These are phyloP conservation scores for Carcina quercana DNA, from an alignment of 2,888 invertebrate genomes.

Conservation along the genomic window DNA sequence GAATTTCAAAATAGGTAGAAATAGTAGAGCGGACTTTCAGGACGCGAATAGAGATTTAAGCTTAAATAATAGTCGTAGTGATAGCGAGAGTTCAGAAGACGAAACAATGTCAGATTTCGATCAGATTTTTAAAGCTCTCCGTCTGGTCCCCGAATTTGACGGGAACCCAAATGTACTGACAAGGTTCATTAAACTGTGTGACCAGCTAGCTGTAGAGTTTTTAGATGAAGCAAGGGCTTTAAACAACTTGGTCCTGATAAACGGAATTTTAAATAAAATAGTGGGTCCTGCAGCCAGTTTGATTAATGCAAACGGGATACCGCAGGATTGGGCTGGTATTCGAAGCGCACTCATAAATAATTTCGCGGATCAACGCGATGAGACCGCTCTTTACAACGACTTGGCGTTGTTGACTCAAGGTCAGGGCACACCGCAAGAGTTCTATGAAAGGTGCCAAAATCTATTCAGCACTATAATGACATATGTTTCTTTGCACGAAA, in stretches of 20 bases:
- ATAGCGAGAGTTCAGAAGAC: too few relatives aligned
- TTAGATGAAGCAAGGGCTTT: not conserved
- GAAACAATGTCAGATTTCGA: too few relatives aligned
- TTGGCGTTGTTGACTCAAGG: not conserved
- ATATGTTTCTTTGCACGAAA: not conserved
- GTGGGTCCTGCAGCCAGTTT: not conserved
- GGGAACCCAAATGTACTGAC: not conserved
- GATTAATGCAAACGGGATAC: not conserved
- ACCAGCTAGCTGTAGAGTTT: too few relatives aligned
- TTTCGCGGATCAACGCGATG: not conserved
- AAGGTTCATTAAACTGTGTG: not conserved
- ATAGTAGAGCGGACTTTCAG: too few relatives aligned
- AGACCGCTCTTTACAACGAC: not conserved
- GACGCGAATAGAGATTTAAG: too few relatives aligned
- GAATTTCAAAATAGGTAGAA: too few relatives aligned
- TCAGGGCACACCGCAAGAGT: not conserved
- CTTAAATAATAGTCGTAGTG: too few relatives aligned
- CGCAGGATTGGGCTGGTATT: not conserved
- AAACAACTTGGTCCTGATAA: not conserved
- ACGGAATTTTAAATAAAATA: not conserved
- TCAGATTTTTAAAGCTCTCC: too few relatives aligned
- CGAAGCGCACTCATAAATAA: not conserved
- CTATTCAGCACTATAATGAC: conserved; percentile 2
- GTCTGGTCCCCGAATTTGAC: too few relatives aligned
- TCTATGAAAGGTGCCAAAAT: not conserved